Conservation (phyloP, 2,888 invertebrate genomes). For the Seladonia tumulorum region DNA sequence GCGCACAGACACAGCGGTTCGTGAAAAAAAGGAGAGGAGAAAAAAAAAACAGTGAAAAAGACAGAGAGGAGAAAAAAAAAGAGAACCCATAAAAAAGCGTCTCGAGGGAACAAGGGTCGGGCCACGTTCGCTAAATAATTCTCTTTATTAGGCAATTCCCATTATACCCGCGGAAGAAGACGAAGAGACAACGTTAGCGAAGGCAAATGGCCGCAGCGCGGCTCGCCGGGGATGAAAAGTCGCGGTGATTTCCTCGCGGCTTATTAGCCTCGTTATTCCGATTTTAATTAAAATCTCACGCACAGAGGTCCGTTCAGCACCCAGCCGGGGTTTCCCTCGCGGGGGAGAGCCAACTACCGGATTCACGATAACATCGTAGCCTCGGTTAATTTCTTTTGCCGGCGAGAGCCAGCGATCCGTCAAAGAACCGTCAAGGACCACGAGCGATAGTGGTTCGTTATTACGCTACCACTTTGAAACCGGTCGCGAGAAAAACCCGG, state of each 20-base stretch:
- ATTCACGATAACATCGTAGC: constrained; percentile 43
- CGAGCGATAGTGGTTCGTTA: constrained; percentile 29
- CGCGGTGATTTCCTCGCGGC: neutral
- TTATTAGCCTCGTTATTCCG: constrained; percentile 13
- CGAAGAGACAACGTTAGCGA: constrained; percentile 5
- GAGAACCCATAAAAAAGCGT: neutral
- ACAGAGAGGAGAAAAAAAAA: neutral
- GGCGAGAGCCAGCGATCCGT: constrained; percentile 31
- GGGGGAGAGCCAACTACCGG: constrained; percentile 8
- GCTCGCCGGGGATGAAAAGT: neutral
- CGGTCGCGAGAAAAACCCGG: neutral
- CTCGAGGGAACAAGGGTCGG: neutral
- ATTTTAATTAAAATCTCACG: constrained; percentile 35
- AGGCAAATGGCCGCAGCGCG: neutral
- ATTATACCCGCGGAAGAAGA: neutral
- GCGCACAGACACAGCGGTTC: neutral
- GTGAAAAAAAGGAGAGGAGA: neutral
- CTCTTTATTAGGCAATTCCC: neutral
- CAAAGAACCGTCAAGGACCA: constrained; percentile 39
- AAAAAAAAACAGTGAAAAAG: neutral
- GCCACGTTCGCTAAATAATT: constrained; percentile 6
- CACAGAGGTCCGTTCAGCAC: constrained; percentile 8
- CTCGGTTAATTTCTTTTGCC: constrained; percentile 31
- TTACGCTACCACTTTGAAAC: constrained; percentile 10
- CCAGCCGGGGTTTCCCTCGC: neutral